A percentile compares a stretch with the other conserved stretches of the same genome.
Evolutionary conservation across 1,140 invertebrate species (phyloP).

Genomic region (Scaptomyza hsui): DNA sequence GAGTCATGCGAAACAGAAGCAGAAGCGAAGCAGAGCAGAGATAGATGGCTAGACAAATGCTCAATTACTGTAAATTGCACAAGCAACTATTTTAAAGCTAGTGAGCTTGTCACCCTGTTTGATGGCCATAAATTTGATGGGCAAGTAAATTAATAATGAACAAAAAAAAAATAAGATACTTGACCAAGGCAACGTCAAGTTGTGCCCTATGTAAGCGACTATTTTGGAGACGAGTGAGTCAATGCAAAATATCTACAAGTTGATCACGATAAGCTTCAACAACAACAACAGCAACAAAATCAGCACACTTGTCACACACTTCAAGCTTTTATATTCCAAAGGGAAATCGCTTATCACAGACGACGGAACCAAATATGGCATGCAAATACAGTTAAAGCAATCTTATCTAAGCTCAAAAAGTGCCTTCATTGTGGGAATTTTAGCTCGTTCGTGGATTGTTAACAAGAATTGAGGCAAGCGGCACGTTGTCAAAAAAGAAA

Average conservation of each 20-base stretch:
- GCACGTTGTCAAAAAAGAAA: conserved; percentile 13
- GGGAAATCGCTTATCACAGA: conserved; percentile 9
- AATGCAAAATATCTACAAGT: conserved; percentile 26
- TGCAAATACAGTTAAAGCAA: conserved; percentile 23
- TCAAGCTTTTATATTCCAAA: neutral
- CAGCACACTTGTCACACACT: neutral
- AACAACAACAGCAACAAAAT: neutral
- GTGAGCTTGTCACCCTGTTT: conserved; percentile 17
- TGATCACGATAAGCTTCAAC: conserved; percentile 22
- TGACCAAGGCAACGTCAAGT: conserved; percentile 33
- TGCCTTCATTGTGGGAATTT: conserved; percentile 6
- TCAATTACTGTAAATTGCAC: conserved; percentile 17
- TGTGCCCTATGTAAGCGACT: conserved; percentile 38
- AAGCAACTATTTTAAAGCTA: conserved; percentile 26
- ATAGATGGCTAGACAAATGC: neutral
- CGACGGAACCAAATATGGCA: conserved; percentile 5
- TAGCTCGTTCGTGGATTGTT: neutral
- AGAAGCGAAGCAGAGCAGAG: conserved; percentile 2
- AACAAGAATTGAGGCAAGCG: conserved; percentile 7
- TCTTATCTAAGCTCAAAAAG: conserved; percentile 17
- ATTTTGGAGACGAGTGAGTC: conserved; percentile 42
- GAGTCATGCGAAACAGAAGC: conserved; percentile 11
- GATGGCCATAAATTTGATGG: conserved; percentile 10
- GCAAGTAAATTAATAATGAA: conserved; percentile 17
- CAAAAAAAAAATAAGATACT: conserved; percentile 14